phyloP scores from a whole-genome alignment of 2,888 invertebrate species.

The Melanostoma scalare region DNA sequence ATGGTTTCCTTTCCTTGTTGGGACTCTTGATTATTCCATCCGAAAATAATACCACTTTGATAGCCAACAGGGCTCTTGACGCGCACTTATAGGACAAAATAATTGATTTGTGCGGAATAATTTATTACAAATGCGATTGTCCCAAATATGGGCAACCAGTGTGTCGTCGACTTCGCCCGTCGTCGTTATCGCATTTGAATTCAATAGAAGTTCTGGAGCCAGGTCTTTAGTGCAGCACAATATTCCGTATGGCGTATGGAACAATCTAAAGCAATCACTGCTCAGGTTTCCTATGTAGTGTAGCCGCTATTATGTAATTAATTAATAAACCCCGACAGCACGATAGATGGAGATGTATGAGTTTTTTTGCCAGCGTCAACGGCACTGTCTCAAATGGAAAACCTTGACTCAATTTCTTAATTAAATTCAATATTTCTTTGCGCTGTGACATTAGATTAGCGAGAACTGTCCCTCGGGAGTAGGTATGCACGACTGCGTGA shows the following conservation, averaged over 20 bases:
- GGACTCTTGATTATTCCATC: conserved; percentile 30
- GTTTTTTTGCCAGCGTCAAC: conserved; percentile 34
- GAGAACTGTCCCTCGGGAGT: conserved; percentile 38
- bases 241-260: conserved; percentile 24
- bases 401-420: conserved; percentile 74
- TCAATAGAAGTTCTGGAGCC: conserved; percentile 54
- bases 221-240: conserved; percentile 26
- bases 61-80: conserved; percentile 30
- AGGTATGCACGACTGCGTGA: background rate
- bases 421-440: conserved; percentile 66
- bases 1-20: conserved; percentile 58
- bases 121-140: conserved; percentile 68
- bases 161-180: background rate
- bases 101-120: conserved; percentile 67
- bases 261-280: conserved; percentile 35
- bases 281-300: conserved; percentile 17
- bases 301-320: conserved; percentile 64
- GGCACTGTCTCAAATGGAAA: conserved; percentile 53
- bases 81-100: conserved; percentile 42
- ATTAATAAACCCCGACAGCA: conserved; percentile 64
- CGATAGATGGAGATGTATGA: conserved; percentile 30
- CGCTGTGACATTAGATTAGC: conserved; percentile 33
- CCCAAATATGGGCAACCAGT: conserved; percentile 50
- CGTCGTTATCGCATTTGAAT: conserved; percentile 46
- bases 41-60: conserved; percentile 31